Evolutionary conservation across 2,888 invertebrate genomes (phyloP).

Genomic region (Epiperipatus broadwayi): DNA sequence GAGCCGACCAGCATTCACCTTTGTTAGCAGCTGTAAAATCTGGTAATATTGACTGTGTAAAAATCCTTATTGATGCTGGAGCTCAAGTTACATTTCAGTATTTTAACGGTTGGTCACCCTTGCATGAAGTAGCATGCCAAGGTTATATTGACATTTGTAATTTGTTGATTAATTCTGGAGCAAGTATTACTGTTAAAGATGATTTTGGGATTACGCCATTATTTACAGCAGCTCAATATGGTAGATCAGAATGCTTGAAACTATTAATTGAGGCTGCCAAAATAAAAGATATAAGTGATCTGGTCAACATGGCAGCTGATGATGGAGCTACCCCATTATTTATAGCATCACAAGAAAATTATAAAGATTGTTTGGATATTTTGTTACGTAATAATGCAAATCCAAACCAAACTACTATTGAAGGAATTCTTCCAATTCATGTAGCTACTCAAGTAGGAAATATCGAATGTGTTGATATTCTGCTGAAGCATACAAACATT

Average conservation of each 20-base stretch:
- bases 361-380: constrained; percentile 21
- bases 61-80: constrained; percentile 19
- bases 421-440: constrained; percentile 25
- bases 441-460: constrained; percentile 24
- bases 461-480: constrained; percentile 17
- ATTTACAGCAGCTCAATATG: constrained; percentile 26
- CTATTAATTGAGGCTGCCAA: constrained; percentile 21
- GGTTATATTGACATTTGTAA: constrained; percentile 22
- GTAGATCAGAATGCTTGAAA: constrained; percentile 22
- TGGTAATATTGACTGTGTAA: constrained; percentile 11
- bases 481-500: constrained; percentile 18
- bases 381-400: constrained; percentile 24
- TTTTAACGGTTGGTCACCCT: constrained; percentile 24
- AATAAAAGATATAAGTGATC: constrained; percentile 15
- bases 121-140: constrained; percentile 26
- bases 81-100: constrained; percentile 26
- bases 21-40: constrained; percentile 21
- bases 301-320: constrained; percentile 22
- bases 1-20: constrained; percentile 20
- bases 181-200: constrained; percentile 17
- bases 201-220: constrained; percentile 23
- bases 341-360: constrained; percentile 25
- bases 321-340: constrained; percentile 24
- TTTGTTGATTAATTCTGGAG: constrained; percentile 20
- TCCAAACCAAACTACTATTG: constrained; percentile 23